These are phyloP conservation scores for Kradibia gibbosae DNA, from an alignment of 1,140 invertebrate species.

Conservation along the genomic window DNA sequence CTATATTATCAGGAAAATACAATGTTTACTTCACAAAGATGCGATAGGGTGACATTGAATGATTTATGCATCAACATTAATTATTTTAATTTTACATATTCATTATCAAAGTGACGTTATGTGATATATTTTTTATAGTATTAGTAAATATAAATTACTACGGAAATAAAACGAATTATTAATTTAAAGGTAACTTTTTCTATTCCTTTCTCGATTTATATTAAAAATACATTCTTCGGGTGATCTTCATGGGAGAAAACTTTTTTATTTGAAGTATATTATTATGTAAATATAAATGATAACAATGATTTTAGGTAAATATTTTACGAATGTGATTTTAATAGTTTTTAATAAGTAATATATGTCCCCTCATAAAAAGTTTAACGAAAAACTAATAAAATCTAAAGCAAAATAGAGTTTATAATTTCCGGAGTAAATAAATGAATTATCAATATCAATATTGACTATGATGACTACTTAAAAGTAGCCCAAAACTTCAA, in stretches of 20 bases:
- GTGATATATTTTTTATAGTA: background rate
- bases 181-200: too few relatives aligned
- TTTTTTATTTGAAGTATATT: too few relatives aligned
- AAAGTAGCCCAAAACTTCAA: conserved; percentile 4
- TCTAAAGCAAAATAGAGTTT: background rate
- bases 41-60: background rate
- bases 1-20: background rate
- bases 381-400: too few relatives aligned
- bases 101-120: background rate
- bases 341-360: conserved; percentile 16
- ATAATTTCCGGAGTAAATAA: background rate
- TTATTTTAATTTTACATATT: background rate
- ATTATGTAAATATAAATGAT: too few relatives aligned
- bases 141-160: too few relatives aligned
- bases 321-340: background rate
- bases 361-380: background rate
- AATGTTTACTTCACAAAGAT: conserved; percentile 22
- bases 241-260: too few relatives aligned
- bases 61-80: background rate
- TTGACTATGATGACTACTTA: background rate
- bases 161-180: too few relatives aligned
- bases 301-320: background rate
- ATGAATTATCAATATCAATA: conserved; percentile 9
- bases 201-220: too few relatives aligned
- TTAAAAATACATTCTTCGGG: too few relatives aligned